These are phyloP conservation scores for Perccottus glenii DNA, from an alignment of 2,113 vertebrate genomes.

Conservation along the genomic window DNA sequence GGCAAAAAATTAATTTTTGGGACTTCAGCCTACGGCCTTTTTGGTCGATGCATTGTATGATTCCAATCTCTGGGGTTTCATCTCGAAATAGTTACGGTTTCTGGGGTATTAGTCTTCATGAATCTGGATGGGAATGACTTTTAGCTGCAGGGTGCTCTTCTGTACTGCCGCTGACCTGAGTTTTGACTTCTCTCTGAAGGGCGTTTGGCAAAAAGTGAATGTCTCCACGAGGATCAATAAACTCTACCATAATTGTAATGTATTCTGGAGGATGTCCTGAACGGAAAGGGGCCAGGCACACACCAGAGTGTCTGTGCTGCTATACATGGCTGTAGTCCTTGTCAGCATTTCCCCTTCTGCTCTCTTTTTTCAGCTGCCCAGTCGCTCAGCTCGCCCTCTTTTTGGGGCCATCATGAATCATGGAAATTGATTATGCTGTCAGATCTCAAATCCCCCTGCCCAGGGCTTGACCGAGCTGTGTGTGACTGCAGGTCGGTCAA, in stretches of 20 bases:
- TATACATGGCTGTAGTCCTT: conserved; percentile 38
- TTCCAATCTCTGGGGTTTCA: background rate
- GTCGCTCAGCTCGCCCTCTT: conserved; percentile 55
- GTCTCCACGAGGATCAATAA: conserved; percentile 20
- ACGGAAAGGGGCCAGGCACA: conserved; percentile 7
- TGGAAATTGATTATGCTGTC: conserved; percentile 79
- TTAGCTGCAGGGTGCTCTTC: conserved; percentile 22
- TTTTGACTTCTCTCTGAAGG: conserved; percentile 19
- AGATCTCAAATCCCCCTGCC: conserved; percentile 72
- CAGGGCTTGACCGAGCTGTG: conserved; percentile 68
- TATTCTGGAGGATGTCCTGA: conserved; percentile 27
- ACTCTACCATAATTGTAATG: conserved; percentile 23
- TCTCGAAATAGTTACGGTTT: background rate
- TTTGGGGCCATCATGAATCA: conserved; percentile 73
- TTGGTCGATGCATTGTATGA: background rate
- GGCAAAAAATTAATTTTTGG: no score
- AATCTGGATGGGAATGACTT: conserved; percentile 17
- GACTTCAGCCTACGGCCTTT: no score
- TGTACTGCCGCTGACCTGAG: conserved; percentile 16
- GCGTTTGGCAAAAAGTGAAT: conserved; percentile 10
- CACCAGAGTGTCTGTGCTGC: conserved; percentile 30
- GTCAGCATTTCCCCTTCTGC: conserved; percentile 64
- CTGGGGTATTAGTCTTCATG: background rate
- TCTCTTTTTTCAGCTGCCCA: conserved; percentile 69
- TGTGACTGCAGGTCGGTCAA: conserved; percentile 77